Percentiles rank a stretch among this genome's conserved stretches.
phyloP scores from a whole-genome alignment of 2,113 vertebrate species.

The crab-eating macaque (Macaca fascicularis) region DNA sequence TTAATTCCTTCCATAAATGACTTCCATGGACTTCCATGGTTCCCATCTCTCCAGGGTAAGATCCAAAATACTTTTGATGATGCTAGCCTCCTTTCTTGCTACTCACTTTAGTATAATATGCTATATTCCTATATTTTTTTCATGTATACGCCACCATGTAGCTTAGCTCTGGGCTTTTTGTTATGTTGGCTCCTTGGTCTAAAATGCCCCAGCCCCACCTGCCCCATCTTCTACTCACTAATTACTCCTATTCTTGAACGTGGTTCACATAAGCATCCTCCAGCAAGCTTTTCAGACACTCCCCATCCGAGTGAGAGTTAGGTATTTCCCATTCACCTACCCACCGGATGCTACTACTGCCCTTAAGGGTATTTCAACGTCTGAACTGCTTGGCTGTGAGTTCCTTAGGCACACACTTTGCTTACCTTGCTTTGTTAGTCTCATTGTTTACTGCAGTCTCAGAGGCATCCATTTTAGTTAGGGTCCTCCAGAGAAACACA shows the following conservation, averaged over 20 bases:
- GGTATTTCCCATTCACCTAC: too few relatives aligned
- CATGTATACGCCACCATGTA: background rate
- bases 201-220: background rate
- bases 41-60: background rate
- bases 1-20: background rate
- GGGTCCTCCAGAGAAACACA: background rate
- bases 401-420: background rate
- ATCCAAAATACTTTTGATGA: background rate
- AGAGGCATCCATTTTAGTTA: background rate
- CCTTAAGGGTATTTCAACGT: background rate
- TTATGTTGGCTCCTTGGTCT: background rate
- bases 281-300: background rate
- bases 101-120: background rate
- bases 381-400: background rate
- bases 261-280: background rate
- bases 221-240: background rate
- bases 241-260: background rate
- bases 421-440: background rate
- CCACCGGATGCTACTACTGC: accelerated
- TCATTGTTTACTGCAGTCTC: background rate
- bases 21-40: background rate
- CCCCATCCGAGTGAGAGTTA: background rate
- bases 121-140: background rate
- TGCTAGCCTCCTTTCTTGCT: background rate
- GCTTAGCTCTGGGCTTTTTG: background rate